Percentiles rank a stretch among this genome's conserved stretches.
These are phyloP conservation scores for Cheirogaleus medius DNA, from an alignment of 2,113 vertebrate species.

Conservation along the genomic window DNA sequence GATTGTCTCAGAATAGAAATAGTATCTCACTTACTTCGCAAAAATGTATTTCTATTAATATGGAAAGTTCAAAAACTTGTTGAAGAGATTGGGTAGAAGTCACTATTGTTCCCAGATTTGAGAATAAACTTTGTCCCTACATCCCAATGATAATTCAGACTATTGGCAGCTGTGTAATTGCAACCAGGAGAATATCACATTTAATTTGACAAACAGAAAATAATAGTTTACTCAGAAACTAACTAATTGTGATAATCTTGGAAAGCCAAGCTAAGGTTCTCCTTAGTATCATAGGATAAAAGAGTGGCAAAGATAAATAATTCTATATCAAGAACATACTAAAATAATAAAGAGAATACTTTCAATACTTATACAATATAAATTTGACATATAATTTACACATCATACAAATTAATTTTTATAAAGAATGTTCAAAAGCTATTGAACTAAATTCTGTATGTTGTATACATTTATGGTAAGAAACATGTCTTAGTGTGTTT, in stretches of 20 bases:
- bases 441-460: neutral
- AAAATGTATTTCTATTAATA: neutral
- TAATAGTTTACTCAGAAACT: neutral
- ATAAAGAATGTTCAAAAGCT: neutral
- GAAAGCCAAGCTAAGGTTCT: neutral
- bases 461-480: neutral
- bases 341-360: neutral
- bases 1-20: neutral
- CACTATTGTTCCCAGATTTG: too few species aligned
- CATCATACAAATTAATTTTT: neutral
- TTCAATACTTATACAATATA: neutral
- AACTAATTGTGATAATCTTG: neutral
- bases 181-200: neutral
- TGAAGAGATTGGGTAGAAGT: neutral
- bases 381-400: neutral
- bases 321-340: neutral
- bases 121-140: neutral
- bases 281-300: neutral
- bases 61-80: neutral
- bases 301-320: neutral
- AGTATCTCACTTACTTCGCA: neutral
- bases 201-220: neutral
- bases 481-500: neutral
- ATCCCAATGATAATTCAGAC: accelerated
- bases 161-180: accelerated